Conservation (phyloP, 1,140 invertebrate genomes). For the Psilanteris sp. region DNA sequence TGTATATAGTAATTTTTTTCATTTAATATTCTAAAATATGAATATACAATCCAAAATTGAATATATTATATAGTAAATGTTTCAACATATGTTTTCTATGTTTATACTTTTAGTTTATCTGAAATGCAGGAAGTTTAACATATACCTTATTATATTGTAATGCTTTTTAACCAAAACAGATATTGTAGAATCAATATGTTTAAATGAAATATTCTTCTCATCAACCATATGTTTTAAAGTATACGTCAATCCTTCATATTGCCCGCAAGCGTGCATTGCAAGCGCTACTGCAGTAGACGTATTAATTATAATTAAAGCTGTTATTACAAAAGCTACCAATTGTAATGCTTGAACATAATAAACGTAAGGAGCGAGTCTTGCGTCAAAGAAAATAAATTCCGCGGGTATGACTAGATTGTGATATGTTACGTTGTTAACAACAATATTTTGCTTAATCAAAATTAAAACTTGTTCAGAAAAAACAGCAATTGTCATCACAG, state of each 20-base stretch:
- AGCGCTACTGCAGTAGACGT: slow-evolving; percentile 13
- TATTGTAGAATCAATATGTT: background rate
- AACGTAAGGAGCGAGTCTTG: slow-evolving; percentile 3
- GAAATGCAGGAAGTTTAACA: too few relatives aligned
- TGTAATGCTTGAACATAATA: slow-evolving; percentile 7
- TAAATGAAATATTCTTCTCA: background rate
- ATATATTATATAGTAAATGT: too few relatives aligned
- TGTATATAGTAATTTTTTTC: too few relatives aligned
- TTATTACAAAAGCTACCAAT: background rate
- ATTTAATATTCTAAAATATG: too few relatives aligned
- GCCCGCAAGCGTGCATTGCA: slow-evolving; percentile 22
- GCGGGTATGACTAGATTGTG: background rate
- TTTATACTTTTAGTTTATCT: too few relatives aligned
- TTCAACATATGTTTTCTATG: too few relatives aligned
- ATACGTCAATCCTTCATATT: slow-evolving; percentile 17
- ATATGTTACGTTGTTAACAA: slow-evolving; percentile 1
- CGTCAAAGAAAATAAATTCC: slow-evolving; percentile 4
- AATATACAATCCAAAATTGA: too few relatives aligned
- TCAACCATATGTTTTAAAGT: slow-evolving; percentile 9
- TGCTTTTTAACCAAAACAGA: background rate
- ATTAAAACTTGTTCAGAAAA: too few relatives aligned
- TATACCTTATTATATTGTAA: slow-evolving; percentile 5
- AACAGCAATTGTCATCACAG: too few relatives aligned
- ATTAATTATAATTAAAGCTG: slow-evolving; percentile 1
- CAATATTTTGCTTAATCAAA: too few relatives aligned